Percentiles rank a stretch among this genome's conserved stretches.
Evolutionary conservation across 2,113 vertebrate species (phyloP).

Genomic region (Alexandromys fortis): DNA sequence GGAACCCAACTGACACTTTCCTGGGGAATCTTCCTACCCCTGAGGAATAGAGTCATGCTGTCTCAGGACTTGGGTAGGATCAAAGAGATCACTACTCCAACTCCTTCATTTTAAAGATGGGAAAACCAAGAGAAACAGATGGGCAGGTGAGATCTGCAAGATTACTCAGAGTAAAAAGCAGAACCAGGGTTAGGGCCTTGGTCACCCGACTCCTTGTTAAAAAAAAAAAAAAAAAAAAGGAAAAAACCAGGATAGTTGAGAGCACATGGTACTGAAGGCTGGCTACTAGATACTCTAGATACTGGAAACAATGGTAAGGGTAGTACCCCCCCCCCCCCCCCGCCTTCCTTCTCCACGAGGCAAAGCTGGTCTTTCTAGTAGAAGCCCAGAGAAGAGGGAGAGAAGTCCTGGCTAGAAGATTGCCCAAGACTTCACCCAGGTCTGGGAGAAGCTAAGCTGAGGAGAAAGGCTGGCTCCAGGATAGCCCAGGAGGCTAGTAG

Average conservation of each 20-base stretch:
- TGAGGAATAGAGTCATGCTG: neutral
- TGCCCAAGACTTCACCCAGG: neutral
- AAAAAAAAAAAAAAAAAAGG: neutral
- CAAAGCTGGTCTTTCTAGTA: neutral
- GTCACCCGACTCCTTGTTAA: neutral
- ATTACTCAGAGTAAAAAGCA: neutral
- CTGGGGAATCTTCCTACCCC: slow-evolving; percentile 30
- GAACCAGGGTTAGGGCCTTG: neutral
- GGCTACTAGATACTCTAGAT: too few relatives aligned
- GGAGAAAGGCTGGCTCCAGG: neutral
- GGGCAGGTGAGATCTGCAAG: neutral
- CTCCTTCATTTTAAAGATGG: slow-evolving; percentile 27
- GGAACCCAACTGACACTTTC: neutral
- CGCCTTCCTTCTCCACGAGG: neutral
- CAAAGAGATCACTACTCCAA: neutral
- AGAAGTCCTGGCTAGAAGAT: neutral
- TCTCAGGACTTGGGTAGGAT: slow-evolving; percentile 46
- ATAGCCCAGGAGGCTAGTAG: neutral
- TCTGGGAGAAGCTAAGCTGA: neutral
- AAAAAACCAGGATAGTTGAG: neutral
- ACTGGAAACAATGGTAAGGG: neutral
- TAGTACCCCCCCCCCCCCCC: neutral
- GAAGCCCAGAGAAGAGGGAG: neutral
- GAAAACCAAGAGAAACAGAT: neutral
- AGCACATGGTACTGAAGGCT: neutral